Evolutionary conservation across 2,888 invertebrate species (phyloP), one percentile per base, ranked within the genome.

Genomic region (Pachliopta kotzebuea): DNA sequence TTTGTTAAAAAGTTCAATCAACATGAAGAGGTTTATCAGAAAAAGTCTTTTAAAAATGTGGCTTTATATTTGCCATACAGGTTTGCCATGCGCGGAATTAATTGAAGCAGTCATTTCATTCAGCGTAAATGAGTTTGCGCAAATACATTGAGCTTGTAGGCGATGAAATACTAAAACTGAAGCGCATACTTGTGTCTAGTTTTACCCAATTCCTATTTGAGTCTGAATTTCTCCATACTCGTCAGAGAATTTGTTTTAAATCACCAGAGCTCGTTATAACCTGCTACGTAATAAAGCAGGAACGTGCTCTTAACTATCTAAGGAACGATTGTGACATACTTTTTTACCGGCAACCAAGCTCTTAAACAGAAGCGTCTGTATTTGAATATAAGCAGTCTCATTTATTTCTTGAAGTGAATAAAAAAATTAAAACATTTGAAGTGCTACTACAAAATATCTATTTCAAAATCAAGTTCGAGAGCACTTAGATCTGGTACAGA

Each of bases 241-340:
- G 71, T 70, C 60, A 70, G 72, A 67, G 76, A 76, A 79, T 80
- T 77, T 76, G 76, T 79, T 74, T 72, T 76, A 78, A 75, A 76
- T 74, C 67, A 68, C 59, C 65, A 57, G 66, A 54, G 68, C 73
- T 75, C 76, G 72, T 64, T 71, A 69, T 64, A 69, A 60, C 55
- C 63, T 63, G 42, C 54, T 62, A 53, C 61, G 72, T 66, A 72
- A 72, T 75, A 74, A 74, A 73, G 69, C 69, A 72, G 71, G 71
- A 71, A 74, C 69, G 71, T 68, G 63, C 66, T 68, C 66, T 68
- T 20, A 24, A 67, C 73, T 72, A 67, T 73, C 31, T 72, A 70
- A 55, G 71, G 68, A 58, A 53, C 54, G 65, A 68, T 76, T 73
- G 71, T 71, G 74, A 74, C 76, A 76, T 67, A 67, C 62, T 69